Evolutionary conservation across 23 tunicate species (phyloP), one percentile per base, ranked within the genome.

Genomic region (Diplosoma virens): DNA sequence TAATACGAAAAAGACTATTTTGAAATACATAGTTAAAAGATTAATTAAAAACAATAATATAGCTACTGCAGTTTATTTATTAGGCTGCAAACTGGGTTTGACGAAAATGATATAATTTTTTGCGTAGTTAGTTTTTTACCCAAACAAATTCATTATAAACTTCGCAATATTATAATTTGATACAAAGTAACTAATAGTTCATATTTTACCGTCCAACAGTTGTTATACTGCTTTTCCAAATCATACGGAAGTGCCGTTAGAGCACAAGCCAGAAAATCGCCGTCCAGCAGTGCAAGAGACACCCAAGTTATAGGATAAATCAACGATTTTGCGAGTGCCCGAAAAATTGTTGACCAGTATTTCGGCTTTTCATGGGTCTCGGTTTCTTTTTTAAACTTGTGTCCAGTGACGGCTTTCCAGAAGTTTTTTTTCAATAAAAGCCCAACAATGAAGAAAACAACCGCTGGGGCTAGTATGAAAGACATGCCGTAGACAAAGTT

Each of bases 381-480:
- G 3, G 36, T 29, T 26, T 52, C 41, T 16, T 56, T 26, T 17
- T 72, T 59, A 28, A 37, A n/a, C 47, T n/a, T 48, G 55, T 27
- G 61, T 0, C 90, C 90, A 5, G 90, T 84, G 7, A 58, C 29
- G n/a, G 69, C 22, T 58, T 84, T 84, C 90, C 90, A 84, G 20
- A 84, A 32, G 32, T 63, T 77, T 34, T 82, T 78, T 41, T 68
- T 77, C 1, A 82, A 58, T 1, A 70, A 59, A 21, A 71, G 32
- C 6, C 76, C 75, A 7, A 84, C 41, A 1, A 77, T 50, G 41
- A 84, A 84, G 18, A 84, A 60, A 1, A 34, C 71, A 24, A 84
- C 30, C 7, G 82, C 82, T 1, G 90, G 90, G 5, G 78, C 78
- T 2, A 69, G 23, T 3, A 84, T 58, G 25, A 67, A 69, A 2